Base-by-base conservation (phyloP, 1,140 invertebrate species). In the Microplitis mediator region DNA sequence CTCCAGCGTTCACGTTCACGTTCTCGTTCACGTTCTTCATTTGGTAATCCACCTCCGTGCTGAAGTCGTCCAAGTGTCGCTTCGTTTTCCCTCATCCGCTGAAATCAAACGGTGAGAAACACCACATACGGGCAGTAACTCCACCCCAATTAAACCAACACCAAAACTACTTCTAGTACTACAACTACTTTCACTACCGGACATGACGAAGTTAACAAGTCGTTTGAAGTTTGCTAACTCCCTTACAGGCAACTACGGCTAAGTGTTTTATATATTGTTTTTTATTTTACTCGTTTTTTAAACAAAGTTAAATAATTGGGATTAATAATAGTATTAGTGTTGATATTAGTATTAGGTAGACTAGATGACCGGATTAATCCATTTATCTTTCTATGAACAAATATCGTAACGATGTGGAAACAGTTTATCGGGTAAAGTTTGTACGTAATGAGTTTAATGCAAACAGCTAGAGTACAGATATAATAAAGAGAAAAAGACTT, bases 1-100 rank as follows among this genome's bases (percentile, higher is more conserved):
- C 93, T 95, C 90, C 95, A 97, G 51, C 95, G 91, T 82, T 97
- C 95, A 31, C 95, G 89, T 81, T 97, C 96, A 1, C 93, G 88
- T 78, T 96, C 94, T 0, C 85, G 76, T 72, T 95, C 95, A 1
- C 94, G 89, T 80, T 97, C 93, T 51, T 87, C 85, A 36, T 80
- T 75, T 32, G 81, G 80, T 58, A 85, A 78, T 45, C 82, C 79
- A 67, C 83, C 82, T 71, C 85, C 81, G 52, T 85, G 83, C 74
- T 86, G 84, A 75, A 87, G 80, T 82, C 92, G 89, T 67, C 92
- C 92, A 54, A 93, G 88, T 66, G 89, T 91, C 64, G 91, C 90
- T 81, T 94, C 92, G 83, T 89, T 93, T 81, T 95, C 93, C 77
- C 91, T 89, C 89, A 94, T 92, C 81, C 91, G 88, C 91, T 92